phyloP scores from a whole-genome alignment of 2,797 vertebrate genomes.

The Pseudocheirus occidentalis region DNA sequence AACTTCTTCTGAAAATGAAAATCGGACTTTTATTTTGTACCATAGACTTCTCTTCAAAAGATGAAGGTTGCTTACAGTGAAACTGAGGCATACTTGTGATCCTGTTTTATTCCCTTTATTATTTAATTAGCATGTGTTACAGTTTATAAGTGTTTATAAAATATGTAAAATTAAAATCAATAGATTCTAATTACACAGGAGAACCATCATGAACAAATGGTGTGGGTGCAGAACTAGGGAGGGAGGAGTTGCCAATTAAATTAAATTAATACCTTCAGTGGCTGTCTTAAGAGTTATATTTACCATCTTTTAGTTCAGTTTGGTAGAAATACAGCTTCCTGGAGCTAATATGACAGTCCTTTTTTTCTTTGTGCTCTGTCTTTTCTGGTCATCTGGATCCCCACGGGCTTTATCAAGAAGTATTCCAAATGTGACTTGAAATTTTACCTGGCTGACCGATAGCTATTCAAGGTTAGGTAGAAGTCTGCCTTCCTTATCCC shows the following conservation, averaged over 20 bases:
- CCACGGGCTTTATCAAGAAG: slow-evolving; percentile 3
- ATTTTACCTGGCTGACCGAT: not conserved
- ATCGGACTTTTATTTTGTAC: slow-evolving; percentile 49
- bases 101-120: slow-evolving; percentile 28
- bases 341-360: slow-evolving; percentile 18
- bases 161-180: slow-evolving; percentile 46
- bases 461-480: slow-evolving; percentile 23
- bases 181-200: slow-evolving; percentile 22
- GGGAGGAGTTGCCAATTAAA: slow-evolving; percentile 37
- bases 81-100: slow-evolving; percentile 36
- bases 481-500: not conserved
- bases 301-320: slow-evolving; percentile 46
- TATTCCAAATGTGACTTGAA: slow-evolving; percentile 36
- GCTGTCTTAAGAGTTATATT: slow-evolving; percentile 34
- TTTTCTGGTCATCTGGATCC: slow-evolving; percentile 9
- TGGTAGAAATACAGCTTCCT: not conserved
- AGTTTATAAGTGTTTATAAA: slow-evolving; percentile 52
- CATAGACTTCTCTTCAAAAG: slow-evolving; percentile 21
- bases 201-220: slow-evolving; percentile 12
- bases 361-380: slow-evolving; percentile 21
- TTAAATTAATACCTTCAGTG: slow-evolving; percentile 1
- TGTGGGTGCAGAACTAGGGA: slow-evolving; percentile 13
- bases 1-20: slow-evolving; percentile 36
- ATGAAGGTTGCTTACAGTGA: slow-evolving; percentile 38
- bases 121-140: slow-evolving; percentile 33